phyloP scores from a whole-genome alignment of 2,113 vertebrate species.

The Lutjanus erythropterus region DNA sequence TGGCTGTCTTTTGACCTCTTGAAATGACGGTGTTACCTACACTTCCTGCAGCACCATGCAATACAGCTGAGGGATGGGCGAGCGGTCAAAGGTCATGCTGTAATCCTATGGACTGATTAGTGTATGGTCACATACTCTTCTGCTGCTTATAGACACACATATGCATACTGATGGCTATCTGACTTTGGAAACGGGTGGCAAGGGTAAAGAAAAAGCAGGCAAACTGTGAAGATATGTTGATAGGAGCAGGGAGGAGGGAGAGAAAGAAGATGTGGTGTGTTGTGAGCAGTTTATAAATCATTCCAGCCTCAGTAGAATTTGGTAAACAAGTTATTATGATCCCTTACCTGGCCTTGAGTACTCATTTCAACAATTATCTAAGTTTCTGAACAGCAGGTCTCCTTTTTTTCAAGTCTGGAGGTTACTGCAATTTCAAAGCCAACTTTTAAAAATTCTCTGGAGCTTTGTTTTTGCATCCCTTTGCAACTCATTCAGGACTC shows the following conservation, averaged over 20 bases:
- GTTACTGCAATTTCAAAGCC: constrained; percentile 13
- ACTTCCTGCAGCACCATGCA: constrained; percentile 13
- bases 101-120: constrained; percentile 69
- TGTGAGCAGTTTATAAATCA: constrained; percentile 62
- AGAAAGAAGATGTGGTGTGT: background rate
- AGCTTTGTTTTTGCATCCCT: constrained; percentile 31
- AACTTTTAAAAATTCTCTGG: constrained; percentile 22
- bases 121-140: constrained; percentile 68
- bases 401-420: background rate
- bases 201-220: constrained; percentile 38
- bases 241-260: background rate
- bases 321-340: constrained; percentile 19
- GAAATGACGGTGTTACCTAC: background rate
- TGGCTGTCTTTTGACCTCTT: constrained; percentile 11
- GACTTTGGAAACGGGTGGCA: constrained; percentile 66
- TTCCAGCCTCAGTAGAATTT: constrained; percentile 5
- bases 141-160: constrained; percentile 35
- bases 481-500: constrained; percentile 31
- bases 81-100: constrained; percentile 58
- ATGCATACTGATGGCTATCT: constrained; percentile 62
- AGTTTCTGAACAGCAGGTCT: background rate
- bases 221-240: constrained; percentile 5
- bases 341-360: no score
- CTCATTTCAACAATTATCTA: constrained; percentile 30
- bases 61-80: constrained; percentile 44